These are phyloP conservation scores for Planococcus citri DNA, from an alignment of 1,140 invertebrate genomes.

Conservation along the genomic window DNA sequence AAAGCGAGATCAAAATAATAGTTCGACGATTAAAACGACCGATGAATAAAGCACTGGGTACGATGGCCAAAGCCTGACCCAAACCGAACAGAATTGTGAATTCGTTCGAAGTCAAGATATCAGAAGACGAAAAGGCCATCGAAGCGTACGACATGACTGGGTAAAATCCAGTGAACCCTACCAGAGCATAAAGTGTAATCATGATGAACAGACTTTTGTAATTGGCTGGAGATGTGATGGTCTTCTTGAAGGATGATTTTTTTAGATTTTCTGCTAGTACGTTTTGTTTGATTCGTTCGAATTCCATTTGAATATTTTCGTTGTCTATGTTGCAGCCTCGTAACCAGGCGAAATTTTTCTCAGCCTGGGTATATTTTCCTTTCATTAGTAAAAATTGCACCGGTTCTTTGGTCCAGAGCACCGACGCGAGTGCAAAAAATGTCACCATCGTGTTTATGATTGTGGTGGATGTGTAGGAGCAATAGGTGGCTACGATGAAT, in stretches of 20 bases:
- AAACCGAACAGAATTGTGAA: not conserved
- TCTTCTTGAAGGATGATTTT: slow-evolving; percentile 33
- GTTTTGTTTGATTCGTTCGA: not conserved
- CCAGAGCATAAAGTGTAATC: slow-evolving; percentile 32
- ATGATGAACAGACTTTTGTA: slow-evolving; percentile 37
- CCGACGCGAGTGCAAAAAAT: slow-evolving; percentile 47
- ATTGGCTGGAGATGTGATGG: slow-evolving; percentile 36
- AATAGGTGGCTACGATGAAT: slow-evolving; percentile 59
- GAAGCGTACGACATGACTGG: slow-evolving; percentile 28
- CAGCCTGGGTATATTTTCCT: slow-evolving; percentile 46
- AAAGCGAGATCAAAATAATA: slow-evolving; percentile 34
- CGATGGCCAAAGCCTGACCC: slow-evolving; percentile 24
- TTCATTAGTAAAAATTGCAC: slow-evolving; percentile 53
- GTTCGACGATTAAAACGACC: slow-evolving; percentile 30
- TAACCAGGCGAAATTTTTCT: slow-evolving; percentile 52
- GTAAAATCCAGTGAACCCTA: slow-evolving; percentile 26
- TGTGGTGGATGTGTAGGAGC: slow-evolving; percentile 51
- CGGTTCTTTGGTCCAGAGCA: slow-evolving; percentile 64
- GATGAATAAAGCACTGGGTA: not conserved
- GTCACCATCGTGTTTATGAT: slow-evolving; percentile 47
- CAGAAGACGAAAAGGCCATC: slow-evolving; percentile 31
- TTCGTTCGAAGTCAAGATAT: not conserved
- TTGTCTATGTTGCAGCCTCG: slow-evolving; percentile 27
- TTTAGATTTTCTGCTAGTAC: slow-evolving; percentile 15
- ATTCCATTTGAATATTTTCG: not conserved